Conservation (phyloP, 35 echinoderm and acorn worm genomes). For the Hemicentrotus pulcherrimus region DNA sequence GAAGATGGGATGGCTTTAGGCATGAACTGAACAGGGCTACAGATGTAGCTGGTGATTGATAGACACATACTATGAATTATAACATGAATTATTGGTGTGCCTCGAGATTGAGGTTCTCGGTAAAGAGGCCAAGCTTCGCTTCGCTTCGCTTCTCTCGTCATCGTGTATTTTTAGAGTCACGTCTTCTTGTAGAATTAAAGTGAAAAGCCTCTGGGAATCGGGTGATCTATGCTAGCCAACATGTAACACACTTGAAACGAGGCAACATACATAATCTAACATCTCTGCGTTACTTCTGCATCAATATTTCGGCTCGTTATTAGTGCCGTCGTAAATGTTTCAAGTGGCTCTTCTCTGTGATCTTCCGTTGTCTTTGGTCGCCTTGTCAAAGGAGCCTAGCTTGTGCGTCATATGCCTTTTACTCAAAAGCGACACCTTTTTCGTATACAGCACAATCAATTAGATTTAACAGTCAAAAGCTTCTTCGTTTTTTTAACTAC, state of each 20-base stretch:
- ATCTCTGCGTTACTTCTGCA: not conserved
- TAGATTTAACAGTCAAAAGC: too few relatives aligned
- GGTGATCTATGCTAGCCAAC: not conserved
- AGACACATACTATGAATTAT: not conserved
- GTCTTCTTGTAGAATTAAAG: not conserved
- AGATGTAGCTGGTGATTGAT: not conserved
- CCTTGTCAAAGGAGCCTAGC: not conserved
- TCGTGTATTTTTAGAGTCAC: not conserved
- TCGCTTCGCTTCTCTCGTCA: not conserved
- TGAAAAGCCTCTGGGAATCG: not conserved
- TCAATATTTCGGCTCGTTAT: constrained; percentile 10
- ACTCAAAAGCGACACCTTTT: not conserved
- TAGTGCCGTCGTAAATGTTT: not conserved
- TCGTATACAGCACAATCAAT: too few relatives aligned
- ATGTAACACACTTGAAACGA: constrained; percentile 1
- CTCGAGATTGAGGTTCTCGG: not conserved
- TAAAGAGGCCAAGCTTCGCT: not conserved
- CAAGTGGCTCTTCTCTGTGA: not conserved
- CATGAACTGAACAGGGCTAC: not conserved
- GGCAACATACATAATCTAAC: constrained; percentile 4
- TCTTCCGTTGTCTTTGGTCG: not conserved
- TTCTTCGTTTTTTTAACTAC: too few relatives aligned
- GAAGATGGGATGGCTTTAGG: not conserved
- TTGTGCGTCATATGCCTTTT: not conserved
- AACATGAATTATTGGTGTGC: constrained; percentile 3